phyloP scores from a whole-genome alignment of 2,888 invertebrate species.

The Tyria jacobaeae region DNA sequence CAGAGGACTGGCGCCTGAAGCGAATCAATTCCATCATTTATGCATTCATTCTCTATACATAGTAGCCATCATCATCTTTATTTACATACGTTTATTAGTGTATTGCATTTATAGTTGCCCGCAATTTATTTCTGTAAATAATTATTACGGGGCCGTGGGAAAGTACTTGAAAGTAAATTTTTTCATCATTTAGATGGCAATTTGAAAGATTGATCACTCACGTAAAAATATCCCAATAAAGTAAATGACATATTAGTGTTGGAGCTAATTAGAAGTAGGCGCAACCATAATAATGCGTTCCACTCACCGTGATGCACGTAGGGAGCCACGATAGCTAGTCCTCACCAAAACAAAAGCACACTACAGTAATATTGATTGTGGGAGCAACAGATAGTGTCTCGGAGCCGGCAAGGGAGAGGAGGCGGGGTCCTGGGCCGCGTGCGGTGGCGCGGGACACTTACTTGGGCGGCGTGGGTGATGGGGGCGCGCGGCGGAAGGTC shows the following conservation, averaged over 20 bases:
- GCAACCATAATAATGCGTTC: neutral
- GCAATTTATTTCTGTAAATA: neutral
- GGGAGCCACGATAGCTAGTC: conserved; percentile 29
- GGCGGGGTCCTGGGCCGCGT: conserved; percentile 6
- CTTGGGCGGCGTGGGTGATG: conserved; percentile 18
- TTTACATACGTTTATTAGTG: too few species aligned
- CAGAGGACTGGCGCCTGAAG: too few species aligned
- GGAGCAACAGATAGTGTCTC: conserved; percentile 37
- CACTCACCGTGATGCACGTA: conserved; percentile 2
- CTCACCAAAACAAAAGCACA: conserved; percentile 45
- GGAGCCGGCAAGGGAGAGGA: neutral
- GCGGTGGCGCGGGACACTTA: conserved; percentile 18
- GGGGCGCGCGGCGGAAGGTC: conserved; percentile 15
- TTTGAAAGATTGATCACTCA: neutral
- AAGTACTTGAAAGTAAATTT: neutral
- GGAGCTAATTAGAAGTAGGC: neutral
- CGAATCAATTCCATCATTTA: neutral
- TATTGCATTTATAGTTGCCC: neutral
- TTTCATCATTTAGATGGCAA: neutral
- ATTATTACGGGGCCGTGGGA: neutral
- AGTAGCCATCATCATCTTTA: neutral
- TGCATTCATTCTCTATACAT: neutral
- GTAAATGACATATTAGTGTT: neutral
- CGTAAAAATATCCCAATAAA: neutral
- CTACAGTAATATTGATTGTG: conserved; percentile 35